Evolutionary conservation across 2,888 invertebrate genomes (phyloP), one percentile per base, ranked within the genome.

Genomic region (Epicampocera succincta): DNA sequence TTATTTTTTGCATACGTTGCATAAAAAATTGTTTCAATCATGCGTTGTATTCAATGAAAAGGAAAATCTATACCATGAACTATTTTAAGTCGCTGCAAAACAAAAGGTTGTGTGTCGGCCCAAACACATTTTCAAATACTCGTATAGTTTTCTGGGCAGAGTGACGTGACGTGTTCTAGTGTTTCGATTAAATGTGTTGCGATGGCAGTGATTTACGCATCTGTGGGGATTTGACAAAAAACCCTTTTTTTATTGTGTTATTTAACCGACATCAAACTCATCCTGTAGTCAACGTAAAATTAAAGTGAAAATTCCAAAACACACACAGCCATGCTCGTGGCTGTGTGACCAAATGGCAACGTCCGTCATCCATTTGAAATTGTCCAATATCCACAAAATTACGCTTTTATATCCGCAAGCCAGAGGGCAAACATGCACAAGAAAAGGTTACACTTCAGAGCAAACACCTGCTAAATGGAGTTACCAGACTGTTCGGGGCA

Each of bases 41-140:
- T 61, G 77, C 77, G 33, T 66, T 66, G 56, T 58, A 77, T 69
- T 77, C 81, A 76, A 63, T 77, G 81, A 81, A 68, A 77, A 68
- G 73, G 77, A 76, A 76, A 81, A 73, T 63, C 50, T 81, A 19
- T 58, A 52, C 29, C 13, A 15, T 21, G 15, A 44, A 65, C 44
- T 40, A 40, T 58, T 54, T 25, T 25, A 50, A 60, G 50, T 60
- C 50, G 29, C 72, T 61, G 54, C 19, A 54, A 61, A 73, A 54
- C n/a, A 29, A 44, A 25, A 48, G 40, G 58, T 19, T 21, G 25
- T 5, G 60, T 63, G 15, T 50, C 52, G 40, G 17, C 17, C 5
- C 5, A 50, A 72, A 69, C 33, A 40, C 48, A 29, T 25, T 61
- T 52, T 38, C 29, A 21, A 19, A 58, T n/a, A 38, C 21, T 0